Evolutionary conservation across 2,888 invertebrate genomes (phyloP).

Genomic region (Epinotia ramella): DNA sequence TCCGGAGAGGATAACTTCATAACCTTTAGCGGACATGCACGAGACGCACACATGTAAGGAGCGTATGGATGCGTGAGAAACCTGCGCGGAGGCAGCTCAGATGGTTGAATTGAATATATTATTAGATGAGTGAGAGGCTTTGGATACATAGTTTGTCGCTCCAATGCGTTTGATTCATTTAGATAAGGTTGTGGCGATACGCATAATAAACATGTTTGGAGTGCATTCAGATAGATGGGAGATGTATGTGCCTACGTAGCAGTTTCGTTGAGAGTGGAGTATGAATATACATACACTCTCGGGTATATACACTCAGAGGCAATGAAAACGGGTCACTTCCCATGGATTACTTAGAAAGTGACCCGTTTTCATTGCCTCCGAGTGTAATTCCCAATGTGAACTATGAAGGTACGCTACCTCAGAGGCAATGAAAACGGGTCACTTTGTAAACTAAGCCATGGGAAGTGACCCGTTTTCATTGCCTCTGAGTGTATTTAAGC

Average conservation of each 20-base stretch:
- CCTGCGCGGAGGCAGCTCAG: conserved; percentile 50
- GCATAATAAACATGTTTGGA: conserved; percentile 36
- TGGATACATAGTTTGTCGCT: conserved; percentile 60
- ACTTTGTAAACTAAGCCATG: no score
- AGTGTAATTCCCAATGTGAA: no score
- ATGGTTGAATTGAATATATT: conserved; percentile 60
- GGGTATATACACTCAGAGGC: no score
- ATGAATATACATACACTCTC: not conserved
- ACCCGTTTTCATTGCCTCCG: no score
- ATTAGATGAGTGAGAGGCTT: conserved; percentile 49
- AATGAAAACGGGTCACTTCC: no score
- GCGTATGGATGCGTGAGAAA: conserved; percentile 65
- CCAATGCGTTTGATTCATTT: conserved; percentile 64
- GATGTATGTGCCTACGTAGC: not conserved
- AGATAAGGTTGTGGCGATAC: conserved; percentile 53
- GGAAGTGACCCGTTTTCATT: no score
- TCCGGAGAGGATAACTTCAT: conserved; percentile 69
- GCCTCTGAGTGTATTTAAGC: no score
- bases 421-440: no score
- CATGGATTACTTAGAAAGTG: no score
- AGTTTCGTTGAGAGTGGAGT: not conserved
- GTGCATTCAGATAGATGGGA: conserved; percentile 7
- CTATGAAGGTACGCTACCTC: no score
- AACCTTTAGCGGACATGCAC: conserved; percentile 66
- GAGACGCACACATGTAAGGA: conserved; percentile 58